Conservation (phyloP, 2,888 invertebrate genomes). For the Argyresthia goedartella region DNA sequence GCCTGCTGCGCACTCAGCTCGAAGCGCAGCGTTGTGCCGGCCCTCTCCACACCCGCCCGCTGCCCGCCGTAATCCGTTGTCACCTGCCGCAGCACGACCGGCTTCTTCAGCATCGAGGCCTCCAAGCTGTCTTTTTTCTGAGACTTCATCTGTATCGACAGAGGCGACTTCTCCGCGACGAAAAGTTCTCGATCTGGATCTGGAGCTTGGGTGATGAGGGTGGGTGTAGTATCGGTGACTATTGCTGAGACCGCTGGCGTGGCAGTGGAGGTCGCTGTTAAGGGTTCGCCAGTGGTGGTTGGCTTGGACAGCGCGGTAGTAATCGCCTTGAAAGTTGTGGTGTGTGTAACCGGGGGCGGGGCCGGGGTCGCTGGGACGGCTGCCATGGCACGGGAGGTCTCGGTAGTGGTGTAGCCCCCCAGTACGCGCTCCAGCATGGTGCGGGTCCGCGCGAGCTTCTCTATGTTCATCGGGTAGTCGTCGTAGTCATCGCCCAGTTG, state of each 20-base stretch:
- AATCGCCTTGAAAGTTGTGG: too few species aligned
- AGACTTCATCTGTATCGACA: constrained; percentile 49
- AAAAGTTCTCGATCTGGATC: constrained; percentile 22
- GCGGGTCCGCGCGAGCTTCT: not conserved
- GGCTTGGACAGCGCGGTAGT: too few species aligned
- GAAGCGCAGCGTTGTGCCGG: not conserved
- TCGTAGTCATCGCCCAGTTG: not conserved
- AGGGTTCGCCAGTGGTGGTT: constrained; percentile 4
- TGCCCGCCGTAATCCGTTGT: constrained; percentile 16
- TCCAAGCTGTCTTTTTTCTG: constrained; percentile 32
- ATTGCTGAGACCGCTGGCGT: constrained; percentile 4
- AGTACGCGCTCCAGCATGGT: not conserved
- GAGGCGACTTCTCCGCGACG: constrained; percentile 43
- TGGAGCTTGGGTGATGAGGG: too few species aligned
- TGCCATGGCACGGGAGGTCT: not conserved
- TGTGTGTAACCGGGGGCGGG: too few species aligned
- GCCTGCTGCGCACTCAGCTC: not conserved
- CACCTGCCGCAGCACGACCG: constrained; percentile 47
- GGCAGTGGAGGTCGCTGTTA: not conserved
- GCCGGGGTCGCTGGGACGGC: not conserved
- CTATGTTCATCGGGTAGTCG: not conserved
- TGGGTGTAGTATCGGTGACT: not conserved
- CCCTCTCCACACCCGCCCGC: constrained; percentile 33
- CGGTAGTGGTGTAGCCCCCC: not conserved
- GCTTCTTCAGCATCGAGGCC: constrained; percentile 29